Conservation (phyloP, 2,113 vertebrate species). For the Casuarius casuarius region DNA sequence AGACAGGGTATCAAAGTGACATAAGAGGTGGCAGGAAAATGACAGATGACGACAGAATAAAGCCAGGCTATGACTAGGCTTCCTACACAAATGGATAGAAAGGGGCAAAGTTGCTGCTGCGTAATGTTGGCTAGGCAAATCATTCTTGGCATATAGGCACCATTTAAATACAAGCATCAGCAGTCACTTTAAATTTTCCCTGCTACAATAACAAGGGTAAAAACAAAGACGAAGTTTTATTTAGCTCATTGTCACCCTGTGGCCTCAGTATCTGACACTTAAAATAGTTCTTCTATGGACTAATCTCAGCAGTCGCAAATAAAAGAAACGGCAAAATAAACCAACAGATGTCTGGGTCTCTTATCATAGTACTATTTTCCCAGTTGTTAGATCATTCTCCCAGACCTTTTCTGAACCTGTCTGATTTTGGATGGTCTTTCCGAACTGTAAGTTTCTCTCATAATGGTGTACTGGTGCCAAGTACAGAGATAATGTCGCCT, state of each 20-base stretch:
- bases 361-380: background rate
- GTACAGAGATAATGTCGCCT: conserved; percentile 33
- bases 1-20: background rate
- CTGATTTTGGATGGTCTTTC: conserved; percentile 11
- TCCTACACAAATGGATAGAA: background rate
- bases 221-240: background rate
- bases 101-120: background rate
- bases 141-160: background rate
- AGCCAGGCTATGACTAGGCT: background rate
- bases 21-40: background rate
- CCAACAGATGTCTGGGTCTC: background rate
- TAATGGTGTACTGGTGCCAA: background rate
- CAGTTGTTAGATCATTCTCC: conserved; percentile 11
- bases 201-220: background rate
- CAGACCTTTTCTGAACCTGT: background rate
- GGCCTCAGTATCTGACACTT: background rate
- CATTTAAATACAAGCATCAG: background rate
- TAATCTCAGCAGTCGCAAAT: background rate
- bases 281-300: background rate
- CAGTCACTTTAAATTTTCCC: background rate
- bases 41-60: background rate
- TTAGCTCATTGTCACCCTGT: background rate
- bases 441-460: conserved; percentile 38
- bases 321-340: conserved; percentile 29
- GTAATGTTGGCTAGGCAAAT: background rate